Evolutionary conservation across 2,113 vertebrate species (phyloP), one percentile per base, ranked within the genome.

Genomic region (Nasalis larvatus): DNA sequence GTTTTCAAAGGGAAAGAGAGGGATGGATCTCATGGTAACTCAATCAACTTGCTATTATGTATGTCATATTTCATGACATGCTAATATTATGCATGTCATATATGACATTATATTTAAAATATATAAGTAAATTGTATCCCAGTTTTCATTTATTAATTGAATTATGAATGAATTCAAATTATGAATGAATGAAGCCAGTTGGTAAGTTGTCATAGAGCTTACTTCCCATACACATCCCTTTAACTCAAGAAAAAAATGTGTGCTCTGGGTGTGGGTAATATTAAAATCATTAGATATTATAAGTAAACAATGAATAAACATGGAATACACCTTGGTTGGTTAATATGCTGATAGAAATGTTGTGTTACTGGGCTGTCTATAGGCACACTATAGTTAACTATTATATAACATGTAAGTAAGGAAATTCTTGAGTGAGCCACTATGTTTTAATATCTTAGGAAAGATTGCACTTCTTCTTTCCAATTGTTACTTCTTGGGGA

Each of bases 391-490:
- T 42, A 52, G 16, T 73, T 92, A 81, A 58, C 4, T 81, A 13
- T 49, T 88, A 56, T 66, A 81, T 74, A 63, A 35, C 20, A 82
- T n/a, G 0, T 71, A 94, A 74, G 82, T 37, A 86, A 93, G 71
- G 23, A 74, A 86, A 60, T 68, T 80, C 82, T 89, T 89, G 49
- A 63, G 7, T 86, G 49, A 85, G 37, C 78, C 89, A 17, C 54
- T 98, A 6, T 97, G 35, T 77, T 97, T 80, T 95, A 92, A 91
- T 25, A 89, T 89, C 56, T 92, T 54, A 94, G 69, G 6, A 95
- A 69, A 95, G 37, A 45, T 6, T 89, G n/a, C 60, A 77, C 91
- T 97, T 47, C 32, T 42, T 87, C 13, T 93, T 69, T 78, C 32
- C 86, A 74, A 96, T 91, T 94, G 91, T 35, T 95, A 63, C 58